phyloP scores from a whole-genome alignment of 2,797 vertebrate species.

The Poecilia picta region DNA sequence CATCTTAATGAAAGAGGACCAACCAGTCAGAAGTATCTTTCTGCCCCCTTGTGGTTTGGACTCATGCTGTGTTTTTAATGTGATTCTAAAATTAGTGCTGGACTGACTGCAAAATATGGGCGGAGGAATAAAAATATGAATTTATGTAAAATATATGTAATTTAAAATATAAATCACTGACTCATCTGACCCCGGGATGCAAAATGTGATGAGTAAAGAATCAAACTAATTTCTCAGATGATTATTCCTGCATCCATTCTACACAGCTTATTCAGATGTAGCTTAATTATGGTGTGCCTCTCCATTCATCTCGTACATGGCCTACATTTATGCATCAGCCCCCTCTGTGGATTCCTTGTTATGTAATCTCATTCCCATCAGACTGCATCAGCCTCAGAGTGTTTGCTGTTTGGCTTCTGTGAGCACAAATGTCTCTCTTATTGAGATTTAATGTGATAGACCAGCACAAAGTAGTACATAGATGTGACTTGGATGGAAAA shows the following conservation, averaged over 20 bases:
- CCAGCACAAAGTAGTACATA: background rate
- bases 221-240: background rate
- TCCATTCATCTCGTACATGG: constrained; percentile 64
- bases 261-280: constrained; percentile 20
- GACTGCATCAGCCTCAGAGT: constrained; percentile 79
- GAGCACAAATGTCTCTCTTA: constrained; percentile 45
- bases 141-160: background rate
- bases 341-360: constrained; percentile 68
- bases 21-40: constrained; percentile 35
- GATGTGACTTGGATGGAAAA: background rate
- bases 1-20: constrained; percentile 32
- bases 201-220: background rate
- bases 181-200: background rate
- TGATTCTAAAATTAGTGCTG: constrained; percentile 2
- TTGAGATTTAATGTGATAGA: background rate
- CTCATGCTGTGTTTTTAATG: constrained; percentile 4
- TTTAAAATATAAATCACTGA: background rate
- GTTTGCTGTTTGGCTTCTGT: constrained; percentile 62
- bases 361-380: constrained; percentile 80
- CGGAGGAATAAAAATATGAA: background rate
- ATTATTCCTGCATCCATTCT: background rate
- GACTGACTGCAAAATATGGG: background rate
- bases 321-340: constrained; percentile 60
- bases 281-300: constrained; percentile 39
- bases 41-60: constrained; percentile 75